These are phyloP conservation scores for Chrysina gloriosa DNA, from an alignment of 2,888 invertebrate genomes.

Conservation along the genomic window DNA sequence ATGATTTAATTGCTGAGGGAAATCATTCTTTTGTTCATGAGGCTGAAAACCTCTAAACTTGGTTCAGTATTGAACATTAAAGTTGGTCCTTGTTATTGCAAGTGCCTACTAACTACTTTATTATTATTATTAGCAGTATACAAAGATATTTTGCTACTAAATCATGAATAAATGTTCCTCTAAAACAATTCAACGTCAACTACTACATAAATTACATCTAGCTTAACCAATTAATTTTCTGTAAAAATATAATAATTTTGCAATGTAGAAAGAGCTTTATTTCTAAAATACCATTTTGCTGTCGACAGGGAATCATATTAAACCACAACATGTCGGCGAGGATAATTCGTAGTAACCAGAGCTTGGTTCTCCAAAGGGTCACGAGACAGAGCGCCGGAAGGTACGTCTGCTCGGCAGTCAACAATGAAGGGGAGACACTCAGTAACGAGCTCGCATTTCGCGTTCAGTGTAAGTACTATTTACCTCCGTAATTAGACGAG, in stretches of 20 bases:
- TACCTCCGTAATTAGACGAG: conserved; percentile 28
- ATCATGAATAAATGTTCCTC: too few relatives aligned
- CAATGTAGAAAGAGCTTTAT: neutral
- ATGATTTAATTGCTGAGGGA: too few relatives aligned
- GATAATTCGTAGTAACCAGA: conserved; percentile 92
- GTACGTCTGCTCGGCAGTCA: conserved; percentile 89
- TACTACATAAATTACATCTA: too few relatives aligned
- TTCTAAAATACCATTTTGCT: conserved; percentile 2
- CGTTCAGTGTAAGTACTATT: conserved; percentile 83
- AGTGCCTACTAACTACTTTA: too few relatives aligned
- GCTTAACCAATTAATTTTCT: too few relatives aligned
- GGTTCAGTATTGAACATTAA: too few relatives aligned
- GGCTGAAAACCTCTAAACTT: too few relatives aligned
- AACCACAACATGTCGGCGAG: conserved; percentile 89
- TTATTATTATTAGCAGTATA: too few relatives aligned
- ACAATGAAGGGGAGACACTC: conserved; percentile 87
- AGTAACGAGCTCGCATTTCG: conserved; percentile 87
- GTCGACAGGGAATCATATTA: conserved; percentile 76
- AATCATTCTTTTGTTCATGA: too few relatives aligned
- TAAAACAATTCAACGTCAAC: too few relatives aligned
- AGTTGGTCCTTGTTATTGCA: too few relatives aligned
- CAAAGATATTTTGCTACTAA: too few relatives aligned
- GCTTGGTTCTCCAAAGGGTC: conserved; percentile 90
- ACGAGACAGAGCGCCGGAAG: conserved; percentile 86
- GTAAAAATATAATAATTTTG: neutral